These are phyloP conservation scores for Cybosia mesomella DNA, from an alignment of 2,888 invertebrate genomes.

Conservation along the genomic window DNA sequence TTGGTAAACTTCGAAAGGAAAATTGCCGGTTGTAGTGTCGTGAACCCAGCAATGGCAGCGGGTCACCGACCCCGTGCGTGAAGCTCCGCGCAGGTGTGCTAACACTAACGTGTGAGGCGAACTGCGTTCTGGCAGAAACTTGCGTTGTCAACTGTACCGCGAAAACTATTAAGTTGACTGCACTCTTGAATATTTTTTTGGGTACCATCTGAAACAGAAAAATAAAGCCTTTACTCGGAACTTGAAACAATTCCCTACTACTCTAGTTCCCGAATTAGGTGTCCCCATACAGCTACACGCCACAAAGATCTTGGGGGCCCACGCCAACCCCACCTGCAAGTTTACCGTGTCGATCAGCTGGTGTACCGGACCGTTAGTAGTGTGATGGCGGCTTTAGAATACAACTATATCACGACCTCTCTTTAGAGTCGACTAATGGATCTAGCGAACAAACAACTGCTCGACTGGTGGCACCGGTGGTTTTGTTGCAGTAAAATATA, in stretches of 20 bases:
- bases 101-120: conserved; percentile 80
- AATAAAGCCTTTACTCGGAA: not conserved
- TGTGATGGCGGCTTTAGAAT: too few relatives aligned
- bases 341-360: too few relatives aligned
- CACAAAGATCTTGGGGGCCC: too few relatives aligned
- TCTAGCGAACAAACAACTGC: too few relatives aligned
- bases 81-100: conserved; percentile 79
- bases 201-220: conserved; percentile 53
- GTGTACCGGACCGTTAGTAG: too few relatives aligned
- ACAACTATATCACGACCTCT: too few relatives aligned
- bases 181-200: conserved; percentile 31
- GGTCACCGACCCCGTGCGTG: conserved; percentile 82
- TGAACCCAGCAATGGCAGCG: conserved; percentile 56
- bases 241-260: not conserved
- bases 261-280: too few relatives aligned
- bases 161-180: conserved; percentile 52
- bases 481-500: too few relatives aligned
- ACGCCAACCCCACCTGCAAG: too few relatives aligned
- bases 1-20: conserved; percentile 55
- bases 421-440: too few relatives aligned
- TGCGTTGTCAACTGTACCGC: conserved; percentile 55
- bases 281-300: too few relatives aligned
- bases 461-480: too few relatives aligned
- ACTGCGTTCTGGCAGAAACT: conserved; percentile 66
- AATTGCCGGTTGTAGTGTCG: conserved; percentile 51